A percentile compares a stretch with the other conserved stretches of the same genome.
Conservation (phyloP, 2,888 invertebrate genomes). For the Aleiodes testaceus region DNA sequence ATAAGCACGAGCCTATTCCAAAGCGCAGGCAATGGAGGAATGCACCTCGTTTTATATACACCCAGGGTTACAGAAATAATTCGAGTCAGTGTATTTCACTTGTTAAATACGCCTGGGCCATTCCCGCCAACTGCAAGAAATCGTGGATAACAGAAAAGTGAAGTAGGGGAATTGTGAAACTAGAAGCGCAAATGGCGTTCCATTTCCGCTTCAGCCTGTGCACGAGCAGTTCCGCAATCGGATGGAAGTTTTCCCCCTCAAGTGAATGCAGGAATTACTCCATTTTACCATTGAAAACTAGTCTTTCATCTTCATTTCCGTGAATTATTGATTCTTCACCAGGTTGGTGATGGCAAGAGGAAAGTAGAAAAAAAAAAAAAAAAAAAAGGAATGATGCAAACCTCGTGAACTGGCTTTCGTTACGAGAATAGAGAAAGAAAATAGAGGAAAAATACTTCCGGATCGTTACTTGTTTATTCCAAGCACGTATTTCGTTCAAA, state of each 20-base stretch:
- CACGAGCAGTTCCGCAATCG: conserved; percentile 9
- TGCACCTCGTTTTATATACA: conserved; percentile 13
- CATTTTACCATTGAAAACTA: conserved; percentile 12
- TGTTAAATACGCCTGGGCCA: background rate
- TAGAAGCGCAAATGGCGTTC: conserved; percentile 22
- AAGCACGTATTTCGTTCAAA: too few species aligned
- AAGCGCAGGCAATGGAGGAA: conserved; percentile 27
- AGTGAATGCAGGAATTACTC: conserved; percentile 16
- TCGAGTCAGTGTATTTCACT: conserved; percentile 3
- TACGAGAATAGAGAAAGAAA: too few species aligned
- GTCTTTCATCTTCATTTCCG: conserved; percentile 21
- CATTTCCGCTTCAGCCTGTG: conserved; percentile 16
- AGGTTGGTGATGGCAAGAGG: background rate
- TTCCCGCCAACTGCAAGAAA: conserved; percentile 15
- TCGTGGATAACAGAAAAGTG: background rate
- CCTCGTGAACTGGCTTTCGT: too few species aligned
- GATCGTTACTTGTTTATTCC: too few species aligned
- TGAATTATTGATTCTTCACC: conserved; percentile 22
- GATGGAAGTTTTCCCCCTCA: conserved; percentile 10
- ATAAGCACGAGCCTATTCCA: background rate
- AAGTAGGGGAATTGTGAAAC: conserved; percentile 2
- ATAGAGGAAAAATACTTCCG: too few species aligned
- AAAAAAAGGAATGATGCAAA: too few species aligned
- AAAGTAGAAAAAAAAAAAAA: too few species aligned
- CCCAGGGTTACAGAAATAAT: conserved; percentile 39